Evolutionary conservation across 2,797 vertebrate genomes (phyloP), one percentile per base, ranked within the genome.

Genomic region (Neopelma chrysocephalum): DNA sequence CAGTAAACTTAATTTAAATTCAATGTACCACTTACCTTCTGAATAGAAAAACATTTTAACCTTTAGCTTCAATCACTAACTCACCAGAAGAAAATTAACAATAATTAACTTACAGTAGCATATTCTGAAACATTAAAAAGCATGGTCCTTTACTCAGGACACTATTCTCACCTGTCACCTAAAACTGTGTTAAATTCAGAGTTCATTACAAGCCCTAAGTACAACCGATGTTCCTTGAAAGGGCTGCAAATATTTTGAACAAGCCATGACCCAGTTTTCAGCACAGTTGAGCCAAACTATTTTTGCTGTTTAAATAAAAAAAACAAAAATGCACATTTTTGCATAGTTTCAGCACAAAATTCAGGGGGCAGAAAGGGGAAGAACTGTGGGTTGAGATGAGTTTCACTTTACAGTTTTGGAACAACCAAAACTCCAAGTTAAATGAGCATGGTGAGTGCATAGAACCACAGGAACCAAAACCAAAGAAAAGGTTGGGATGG

Each of bases 221-320:
- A 64, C 26, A 82, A 66, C 13, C 2, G 0, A 32, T 65, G 47
- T 95, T 96, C 91, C 92, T 96, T 96, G 92, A 96, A 96, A 94
- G 79, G 82, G 43, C 62, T 89, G 79, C 89, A 94, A 91, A 86
- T 91, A 84, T 76, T 86, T 76, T 70, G 76, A 91, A 88, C 47
- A 92, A 96, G 69, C 50, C 69, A 90, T 86, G 94, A 93, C 79
- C 79, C 92, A 96, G 62, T 92, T 94, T 95, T 87, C 72, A 91
- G 79, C 25, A 66, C 27, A 83, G 64, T 89, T 77, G 27, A 13
- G 32, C 79, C 92, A 93, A 94, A 83, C 54, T 82, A 83, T 89
- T 94, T 93, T 88, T 89, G 72, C 88, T 60, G 82, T 94, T 97
- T 82, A 91, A 91, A 93, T 82, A 97, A 94, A 96, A 91, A 94